Base-by-base conservation (phyloP, 2,797 vertebrate species). In the Poeciliopsis presidionis region DNA sequence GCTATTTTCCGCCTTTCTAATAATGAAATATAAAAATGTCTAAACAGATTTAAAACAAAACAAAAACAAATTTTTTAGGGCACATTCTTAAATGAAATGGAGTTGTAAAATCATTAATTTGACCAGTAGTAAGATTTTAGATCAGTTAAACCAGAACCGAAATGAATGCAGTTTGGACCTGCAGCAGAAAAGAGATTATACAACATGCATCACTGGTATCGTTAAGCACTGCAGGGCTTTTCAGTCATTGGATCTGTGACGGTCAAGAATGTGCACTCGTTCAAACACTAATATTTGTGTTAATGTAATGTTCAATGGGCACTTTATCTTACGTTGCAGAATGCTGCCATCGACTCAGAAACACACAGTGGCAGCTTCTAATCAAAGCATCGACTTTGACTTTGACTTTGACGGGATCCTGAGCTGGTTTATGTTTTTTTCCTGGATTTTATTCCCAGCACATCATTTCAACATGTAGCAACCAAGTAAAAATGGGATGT, bases 281-380 rank as follows among this genome's bases (percentile, higher is more conserved):
- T 67, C 20, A 65, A 61, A 61, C 61, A 65, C 63, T 69, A 28
- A n/a, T 69, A 36, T 63, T 36, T 63, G 59, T 63, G 18, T 36
- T 63, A 36, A 7, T 63, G 59, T 20, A 69, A 25, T 43, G 22
- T 69, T 69, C 22, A 69, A 25, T 41, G 4, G 22, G 8, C 4
- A 25, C 20, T 67, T 39, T 8, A 16, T 69, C 20, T 67, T 45
- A 39, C 0, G 2, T 43, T 69, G 65, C 22, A n/a, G 22, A n/a
- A 69, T 16, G 43, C 12, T n/a, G 39, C 13, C 67, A 45, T n/a
- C 4, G 39, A 69, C 25, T 69, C 39, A 43, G 11, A 43, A 70
- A 28, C 67, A 70, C 25, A 16, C 4, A 41, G 7, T 67, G 36
- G 4, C 20, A 25, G 4, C 36, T 43, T 67, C 25, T 2, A 28